A percentile compares a stretch with the other conserved stretches of the same genome.
phyloP scores from a whole-genome alignment of 2,113 vertebrate genomes.

The Apodemus sylvaticus region DNA sequence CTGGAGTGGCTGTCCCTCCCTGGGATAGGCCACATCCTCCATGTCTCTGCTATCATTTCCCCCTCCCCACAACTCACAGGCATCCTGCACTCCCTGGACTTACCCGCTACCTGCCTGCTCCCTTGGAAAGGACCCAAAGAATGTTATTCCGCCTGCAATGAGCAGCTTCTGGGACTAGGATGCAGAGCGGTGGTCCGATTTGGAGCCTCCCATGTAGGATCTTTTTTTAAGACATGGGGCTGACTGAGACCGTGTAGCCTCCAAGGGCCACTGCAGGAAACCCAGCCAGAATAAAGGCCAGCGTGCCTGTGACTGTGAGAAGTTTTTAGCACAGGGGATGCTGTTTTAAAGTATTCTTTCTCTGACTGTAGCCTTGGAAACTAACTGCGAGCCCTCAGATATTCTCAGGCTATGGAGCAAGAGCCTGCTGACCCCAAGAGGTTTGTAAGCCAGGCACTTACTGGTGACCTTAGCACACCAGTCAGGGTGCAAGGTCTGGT shows the following conservation, averaged over 20 bases:
- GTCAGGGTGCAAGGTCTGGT: background rate
- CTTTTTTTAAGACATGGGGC: no score
- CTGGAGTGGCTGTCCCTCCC: background rate
- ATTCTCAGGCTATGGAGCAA: background rate
- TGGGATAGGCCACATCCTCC: background rate
- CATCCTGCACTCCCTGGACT: background rate
- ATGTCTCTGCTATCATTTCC: background rate
- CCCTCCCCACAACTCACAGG: background rate
- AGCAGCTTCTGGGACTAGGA: background rate
- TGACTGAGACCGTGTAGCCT: background rate
- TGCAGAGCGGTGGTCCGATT: background rate
- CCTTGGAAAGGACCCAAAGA: background rate
- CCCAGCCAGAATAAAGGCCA: background rate
- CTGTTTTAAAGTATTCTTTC: background rate
- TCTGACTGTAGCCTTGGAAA: background rate
- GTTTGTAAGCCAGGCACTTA: background rate
- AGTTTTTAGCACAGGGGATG: background rate
- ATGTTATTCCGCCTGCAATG: accelerated
- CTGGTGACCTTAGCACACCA: background rate
- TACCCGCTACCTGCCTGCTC: background rate
- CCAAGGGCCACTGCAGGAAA: background rate
- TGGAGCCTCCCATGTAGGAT: background rate
- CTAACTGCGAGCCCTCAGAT: background rate
- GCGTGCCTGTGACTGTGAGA: background rate
- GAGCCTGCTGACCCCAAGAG: background rate